Percentiles rank a stretch among this genome's conserved stretches.
Conservation (phyloP, 2,888 invertebrate species). For the Poecilobothrus nobilitatus region DNA sequence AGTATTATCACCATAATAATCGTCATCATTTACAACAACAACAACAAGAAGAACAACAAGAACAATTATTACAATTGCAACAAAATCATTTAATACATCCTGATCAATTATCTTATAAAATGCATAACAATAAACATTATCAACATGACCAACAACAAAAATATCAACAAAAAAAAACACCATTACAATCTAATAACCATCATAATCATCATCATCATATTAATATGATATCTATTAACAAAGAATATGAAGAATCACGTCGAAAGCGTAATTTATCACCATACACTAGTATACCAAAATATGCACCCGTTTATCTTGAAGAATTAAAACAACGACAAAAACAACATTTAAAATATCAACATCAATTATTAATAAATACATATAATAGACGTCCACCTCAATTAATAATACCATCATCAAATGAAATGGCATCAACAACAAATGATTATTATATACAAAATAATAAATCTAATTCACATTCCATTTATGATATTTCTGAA, state of each 20-base stretch:
- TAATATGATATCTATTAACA: background rate
- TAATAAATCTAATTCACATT: too few species aligned
- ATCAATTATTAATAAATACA: background rate
- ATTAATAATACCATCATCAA: too few species aligned
- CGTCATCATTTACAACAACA: background rate
- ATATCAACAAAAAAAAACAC: background rate
- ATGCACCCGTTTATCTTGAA: background rate
- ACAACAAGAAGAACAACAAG: background rate
- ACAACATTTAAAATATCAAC: background rate
- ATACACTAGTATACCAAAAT: background rate
- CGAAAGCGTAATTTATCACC: background rate
- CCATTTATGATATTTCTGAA: too few species aligned
- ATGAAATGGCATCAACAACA: background rate
- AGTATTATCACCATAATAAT: background rate
- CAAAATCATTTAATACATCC: background rate
- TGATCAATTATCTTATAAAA: background rate
- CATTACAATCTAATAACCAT: background rate
- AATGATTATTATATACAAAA: too few species aligned
- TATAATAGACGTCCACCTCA: too few species aligned
- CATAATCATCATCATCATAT: too few species aligned
- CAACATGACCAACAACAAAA: background rate
- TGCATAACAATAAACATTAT: background rate
- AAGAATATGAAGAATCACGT: background rate
- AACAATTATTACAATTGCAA: background rate
- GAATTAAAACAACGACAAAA: background rate